A percentile compares a stretch with the other conserved stretches of the same genome.
Conservation (phyloP, 2,113 vertebrate genomes). For the Gobius niger region DNA sequence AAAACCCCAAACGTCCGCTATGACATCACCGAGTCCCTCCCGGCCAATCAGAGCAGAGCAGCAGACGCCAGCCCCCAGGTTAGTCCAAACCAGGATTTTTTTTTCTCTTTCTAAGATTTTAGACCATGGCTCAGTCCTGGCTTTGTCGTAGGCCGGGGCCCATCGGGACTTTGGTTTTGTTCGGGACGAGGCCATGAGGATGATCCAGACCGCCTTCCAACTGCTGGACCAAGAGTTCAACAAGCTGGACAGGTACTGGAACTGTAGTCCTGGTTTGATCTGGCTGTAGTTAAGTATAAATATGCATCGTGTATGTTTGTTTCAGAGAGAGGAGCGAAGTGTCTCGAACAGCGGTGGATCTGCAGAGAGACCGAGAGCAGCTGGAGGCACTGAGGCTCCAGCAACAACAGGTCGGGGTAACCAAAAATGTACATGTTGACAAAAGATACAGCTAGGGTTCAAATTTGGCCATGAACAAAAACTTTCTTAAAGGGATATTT, state of each 20-base stretch:
- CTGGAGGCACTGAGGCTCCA: slow-evolving; percentile 62
- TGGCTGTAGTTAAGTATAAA: background rate
- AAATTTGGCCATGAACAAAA: too few species aligned
- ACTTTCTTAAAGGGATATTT: too few species aligned
- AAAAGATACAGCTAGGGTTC: too few species aligned
- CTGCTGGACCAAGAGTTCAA: slow-evolving; percentile 76
- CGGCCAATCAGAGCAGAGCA: slow-evolving; percentile 33
- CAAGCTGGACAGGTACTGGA: slow-evolving; percentile 72
- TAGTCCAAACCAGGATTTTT: slow-evolving; percentile 1
- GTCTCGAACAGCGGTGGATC: slow-evolving; percentile 45
- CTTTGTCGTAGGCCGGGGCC: slow-evolving; percentile 42
- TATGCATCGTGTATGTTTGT: background rate
- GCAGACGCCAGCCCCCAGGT: slow-evolving; percentile 46
- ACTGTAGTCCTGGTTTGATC: background rate
- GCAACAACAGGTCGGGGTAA: slow-evolving; percentile 74
- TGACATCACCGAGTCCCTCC: slow-evolving; percentile 58
- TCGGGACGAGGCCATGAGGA: slow-evolving; percentile 69
- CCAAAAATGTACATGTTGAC: too few species aligned
- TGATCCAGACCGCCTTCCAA: slow-evolving; percentile 73
- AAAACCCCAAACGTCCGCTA: slow-evolving; percentile 78
- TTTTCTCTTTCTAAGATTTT: too few species aligned
- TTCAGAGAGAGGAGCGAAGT: slow-evolving; percentile 67
- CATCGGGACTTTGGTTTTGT: slow-evolving; percentile 67
- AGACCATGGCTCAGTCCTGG: background rate
- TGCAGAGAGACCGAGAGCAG: slow-evolving; percentile 69